A percentile compares a stretch with the other conserved stretches of the same genome.
Conservation (phyloP, 2,797 vertebrate genomes). For the Oreortyx pictus region DNA sequence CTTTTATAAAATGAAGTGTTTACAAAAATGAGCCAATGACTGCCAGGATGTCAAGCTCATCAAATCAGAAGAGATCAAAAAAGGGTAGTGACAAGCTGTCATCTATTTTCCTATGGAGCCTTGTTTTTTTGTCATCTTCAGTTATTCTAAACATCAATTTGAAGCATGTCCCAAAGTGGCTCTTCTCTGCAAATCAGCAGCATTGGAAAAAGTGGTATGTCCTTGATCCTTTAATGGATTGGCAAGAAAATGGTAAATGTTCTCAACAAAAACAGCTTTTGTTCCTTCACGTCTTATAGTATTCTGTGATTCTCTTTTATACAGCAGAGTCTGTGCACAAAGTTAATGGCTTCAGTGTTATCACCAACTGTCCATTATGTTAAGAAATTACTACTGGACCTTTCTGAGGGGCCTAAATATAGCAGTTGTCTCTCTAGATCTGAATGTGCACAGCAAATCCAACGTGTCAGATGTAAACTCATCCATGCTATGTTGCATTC, state of each 20-base stretch:
- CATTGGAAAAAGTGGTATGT: background rate
- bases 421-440: background rate
- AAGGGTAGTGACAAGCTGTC: conserved; percentile 16
- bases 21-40: background rate
- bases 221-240: background rate
- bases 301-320: background rate
- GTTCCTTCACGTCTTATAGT: background rate
- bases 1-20: background rate
- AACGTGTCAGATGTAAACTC: background rate
- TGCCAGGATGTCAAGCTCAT: background rate
- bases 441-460: background rate
- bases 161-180: background rate
- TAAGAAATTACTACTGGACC: background rate
- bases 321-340: fast-evolving
- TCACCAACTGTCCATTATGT: background rate
- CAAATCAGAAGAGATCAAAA: conserved; percentile 11
- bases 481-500: background rate
- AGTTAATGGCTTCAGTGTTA: background rate
- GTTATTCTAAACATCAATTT: background rate
- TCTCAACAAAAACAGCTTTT: background rate
- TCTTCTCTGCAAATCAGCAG: background rate
- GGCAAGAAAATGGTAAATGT: background rate
- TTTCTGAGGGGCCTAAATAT: background rate
- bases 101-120: background rate
- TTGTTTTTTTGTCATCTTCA: background rate